These are phyloP conservation scores for Orchesella cincta DNA, from an alignment of 1,140 invertebrate species.

Conservation along the genomic window DNA sequence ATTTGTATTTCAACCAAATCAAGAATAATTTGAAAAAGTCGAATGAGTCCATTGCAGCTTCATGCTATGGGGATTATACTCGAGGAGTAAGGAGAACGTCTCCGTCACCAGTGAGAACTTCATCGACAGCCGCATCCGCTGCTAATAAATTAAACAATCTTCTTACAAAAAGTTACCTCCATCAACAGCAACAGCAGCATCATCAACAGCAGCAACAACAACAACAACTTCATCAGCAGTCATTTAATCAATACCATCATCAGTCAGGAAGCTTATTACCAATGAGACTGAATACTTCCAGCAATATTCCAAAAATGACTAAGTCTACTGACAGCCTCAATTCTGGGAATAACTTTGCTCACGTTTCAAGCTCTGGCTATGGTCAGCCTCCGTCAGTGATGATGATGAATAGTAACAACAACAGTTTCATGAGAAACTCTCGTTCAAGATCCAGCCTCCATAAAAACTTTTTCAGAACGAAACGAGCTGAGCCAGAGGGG, in stretches of 20 bases:
- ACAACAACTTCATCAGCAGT: conserved; percentile 19
- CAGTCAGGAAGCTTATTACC: conserved; percentile 28
- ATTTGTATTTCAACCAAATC: conserved; percentile 20
- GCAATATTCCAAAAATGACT: conserved; percentile 44
- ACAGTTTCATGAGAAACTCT: conserved; percentile 42
- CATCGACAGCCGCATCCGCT: neutral
- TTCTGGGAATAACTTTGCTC: neutral
- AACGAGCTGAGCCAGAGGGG: conserved; percentile 49
- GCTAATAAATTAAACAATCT: conserved; percentile 27
- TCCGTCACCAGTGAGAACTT: conserved; percentile 12
- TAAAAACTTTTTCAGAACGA: conserved; percentile 49
- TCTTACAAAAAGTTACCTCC: neutral
- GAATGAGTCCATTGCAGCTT: conserved; percentile 45
- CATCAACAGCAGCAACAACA: conserved; percentile 32
- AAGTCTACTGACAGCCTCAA: conserved; percentile 46
- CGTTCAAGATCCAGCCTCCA: conserved; percentile 43
- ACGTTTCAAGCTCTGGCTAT: conserved; percentile 44
- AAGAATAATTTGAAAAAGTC: conserved; percentile 29
- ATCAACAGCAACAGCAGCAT: conserved; percentile 25
- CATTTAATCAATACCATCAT: conserved; percentile 5
- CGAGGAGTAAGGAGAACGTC: conserved; percentile 11
- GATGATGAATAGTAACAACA: conserved; percentile 14
- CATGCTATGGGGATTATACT: conserved; percentile 49
- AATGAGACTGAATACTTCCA: conserved; percentile 44
- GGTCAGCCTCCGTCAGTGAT: conserved; percentile 35